Evolutionary conservation across 2,797 vertebrate genomes (phyloP).

Genomic region (Lithobates pipiens): DNA sequence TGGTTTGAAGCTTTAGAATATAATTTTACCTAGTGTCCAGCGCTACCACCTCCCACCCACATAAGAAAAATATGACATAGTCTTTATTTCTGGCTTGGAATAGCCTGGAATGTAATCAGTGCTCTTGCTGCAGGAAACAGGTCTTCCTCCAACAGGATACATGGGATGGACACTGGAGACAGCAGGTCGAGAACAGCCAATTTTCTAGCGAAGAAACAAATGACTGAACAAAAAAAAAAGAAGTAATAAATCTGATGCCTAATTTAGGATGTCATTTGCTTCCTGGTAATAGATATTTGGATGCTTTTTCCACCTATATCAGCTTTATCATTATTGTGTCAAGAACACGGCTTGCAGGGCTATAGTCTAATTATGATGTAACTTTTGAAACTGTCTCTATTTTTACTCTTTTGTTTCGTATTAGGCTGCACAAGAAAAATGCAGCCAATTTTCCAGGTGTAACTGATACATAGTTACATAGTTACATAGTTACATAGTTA

Average conservation of each 20-base stretch:
- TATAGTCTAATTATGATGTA: conserved; percentile 42
- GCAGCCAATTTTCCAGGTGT: conserved; percentile 31
- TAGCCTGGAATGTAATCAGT: conserved; percentile 78
- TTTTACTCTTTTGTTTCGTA: conserved; percentile 39
- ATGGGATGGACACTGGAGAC: conserved; percentile 87
- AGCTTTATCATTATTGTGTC: conserved; percentile 59
- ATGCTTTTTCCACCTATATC: conserved; percentile 70
- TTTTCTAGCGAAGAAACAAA: conserved; percentile 84
- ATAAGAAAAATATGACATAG: conserved; percentile 68
- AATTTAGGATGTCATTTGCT: conserved; percentile 82
- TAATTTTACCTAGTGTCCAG: conserved; percentile 67
- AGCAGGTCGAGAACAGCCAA: conserved; percentile 78
- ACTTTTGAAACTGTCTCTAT: conserved; percentile 31
- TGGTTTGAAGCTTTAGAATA: conserved; percentile 65
- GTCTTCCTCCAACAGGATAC: conserved; percentile 89
- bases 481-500: no score
- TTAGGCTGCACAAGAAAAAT: conserved; percentile 9
- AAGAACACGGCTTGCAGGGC: conserved; percentile 32
- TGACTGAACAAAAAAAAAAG: conserved; percentile 77
- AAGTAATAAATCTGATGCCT: conserved; percentile 78
- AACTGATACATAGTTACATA: conserved; percentile 3
- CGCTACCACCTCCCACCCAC: conserved; percentile 69
- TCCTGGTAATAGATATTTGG: conserved; percentile 80
- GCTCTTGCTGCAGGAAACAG: conserved; percentile 84
- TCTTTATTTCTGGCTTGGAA: conserved; percentile 75